These are phyloP conservation scores for Apotomis betuletana DNA, from an alignment of 2,888 invertebrate genomes.

Conservation along the genomic window DNA sequence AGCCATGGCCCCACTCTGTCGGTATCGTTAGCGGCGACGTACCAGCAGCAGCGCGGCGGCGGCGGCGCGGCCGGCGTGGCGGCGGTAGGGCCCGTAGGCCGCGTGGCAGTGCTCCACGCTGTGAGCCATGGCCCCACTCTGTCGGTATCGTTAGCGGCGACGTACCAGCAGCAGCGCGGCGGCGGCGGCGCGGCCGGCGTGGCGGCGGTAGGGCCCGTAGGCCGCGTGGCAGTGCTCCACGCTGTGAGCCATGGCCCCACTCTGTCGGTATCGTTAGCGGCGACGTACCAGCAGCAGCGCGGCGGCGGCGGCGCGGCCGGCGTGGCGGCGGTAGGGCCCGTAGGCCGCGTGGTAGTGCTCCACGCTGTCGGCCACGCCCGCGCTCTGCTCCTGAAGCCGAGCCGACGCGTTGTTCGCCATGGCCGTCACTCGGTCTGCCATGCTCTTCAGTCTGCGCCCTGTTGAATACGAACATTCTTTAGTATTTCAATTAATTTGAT, in stretches of 20 bases:
- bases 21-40: too few species aligned
- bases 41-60: conserved; percentile 87
- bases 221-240: conserved; percentile 41
- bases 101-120: conserved; percentile 42
- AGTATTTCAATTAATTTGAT: not conserved
- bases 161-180: conserved; percentile 86
- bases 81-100: conserved; percentile 78
- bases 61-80: conserved; percentile 88
- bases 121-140: conserved; percentile 48
- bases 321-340: conserved; percentile 86
- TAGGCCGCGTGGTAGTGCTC: conserved; percentile 30
- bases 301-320: conserved; percentile 87
- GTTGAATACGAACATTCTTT: not conserved
- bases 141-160: too few species aligned
- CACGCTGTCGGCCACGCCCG: conserved; percentile 52
- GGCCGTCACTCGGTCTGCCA: conserved; percentile 63
- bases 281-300: conserved; percentile 83
- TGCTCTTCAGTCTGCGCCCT: conserved; percentile 53
- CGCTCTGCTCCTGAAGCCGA: conserved; percentile 54
- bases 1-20: conserved; percentile 44
- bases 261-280: too few species aligned
- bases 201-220: conserved; percentile 84
- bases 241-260: conserved; percentile 49
- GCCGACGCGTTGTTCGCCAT: conserved; percentile 63
- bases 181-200: conserved; percentile 88